Base-by-base conservation (phyloP, 1,140 invertebrate genomes). In the Caenorhabditis brenneri region DNA sequence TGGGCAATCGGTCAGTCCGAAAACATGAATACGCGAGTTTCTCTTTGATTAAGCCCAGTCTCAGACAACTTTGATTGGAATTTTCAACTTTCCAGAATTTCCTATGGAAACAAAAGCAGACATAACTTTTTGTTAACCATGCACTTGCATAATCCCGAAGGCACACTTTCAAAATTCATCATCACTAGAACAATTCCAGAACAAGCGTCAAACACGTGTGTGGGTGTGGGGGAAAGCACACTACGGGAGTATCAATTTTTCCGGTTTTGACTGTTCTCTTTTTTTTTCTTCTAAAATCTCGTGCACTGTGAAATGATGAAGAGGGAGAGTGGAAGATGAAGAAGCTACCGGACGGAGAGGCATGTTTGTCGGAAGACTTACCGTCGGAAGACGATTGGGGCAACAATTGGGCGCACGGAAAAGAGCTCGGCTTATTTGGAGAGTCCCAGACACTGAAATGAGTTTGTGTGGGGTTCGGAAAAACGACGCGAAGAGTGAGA, bases 231-330 rank as follows among this genome's bases (percentile, higher is more conserved):
- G n/a, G n/a, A n/a, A 42, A n/a, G 15, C 9, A 24, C 36, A 5
- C n/a, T 65, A 33, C 60, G 31, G 12, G 60, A 46, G 65, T 74
- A 74, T 74, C 65, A 74, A 24, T 74, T 42, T 42, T 74, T 46
- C 65, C 65, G 65, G 65, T 74, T 74, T 46, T 1, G 65, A 42
- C 33, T 74, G 19, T 42, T 74, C 65, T 74, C 19, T 36, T 19
- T 36, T 42, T 36, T 39, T 46, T 74, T n/a, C 22, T 16, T n/a
- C 49, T 12, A 51, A 74, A 74, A 42, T 74, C 36, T 74, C 65
- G 65, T 74, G 65, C 65, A 74, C 65, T 74, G 65, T 74, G 65
- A 74, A 74, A 74, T 74, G 65, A n/a, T 74, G 65, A 65, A 36
- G 60, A 36, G 6, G 60, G 10, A 7, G 33, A 39, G 31, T 15